These are phyloP conservation scores for Pyrochroa serraticornis DNA, from an alignment of 2,888 invertebrate genomes.

Conservation along the genomic window DNA sequence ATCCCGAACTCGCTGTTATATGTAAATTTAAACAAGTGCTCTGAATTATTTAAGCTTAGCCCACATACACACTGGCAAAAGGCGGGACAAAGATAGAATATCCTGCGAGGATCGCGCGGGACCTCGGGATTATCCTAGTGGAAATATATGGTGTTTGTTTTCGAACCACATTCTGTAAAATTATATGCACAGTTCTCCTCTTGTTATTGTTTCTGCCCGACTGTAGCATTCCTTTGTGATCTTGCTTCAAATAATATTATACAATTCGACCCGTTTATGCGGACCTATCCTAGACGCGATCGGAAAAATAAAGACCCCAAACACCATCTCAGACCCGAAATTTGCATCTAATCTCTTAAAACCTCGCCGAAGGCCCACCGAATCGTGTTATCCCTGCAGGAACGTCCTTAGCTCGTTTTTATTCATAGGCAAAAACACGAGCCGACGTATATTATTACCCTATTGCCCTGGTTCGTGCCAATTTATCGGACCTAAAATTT, in stretches of 20 bases:
- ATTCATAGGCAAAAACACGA: not conserved
- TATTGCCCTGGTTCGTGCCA: too few species aligned
- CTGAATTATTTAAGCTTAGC: conserved; percentile 53
- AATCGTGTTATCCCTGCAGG: not conserved
- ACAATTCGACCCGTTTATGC: not conserved
- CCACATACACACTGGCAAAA: conserved; percentile 41
- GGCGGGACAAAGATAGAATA: conserved; percentile 22
- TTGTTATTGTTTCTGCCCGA: conserved; percentile 29
- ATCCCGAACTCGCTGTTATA: conserved; percentile 46
- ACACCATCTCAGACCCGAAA: not conserved
- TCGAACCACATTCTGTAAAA: conserved; percentile 46
- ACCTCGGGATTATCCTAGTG: conserved; percentile 47
- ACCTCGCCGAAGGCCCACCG: not conserved
- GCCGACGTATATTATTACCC: not conserved
- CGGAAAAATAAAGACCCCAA: too few species aligned
- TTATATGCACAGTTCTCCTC: conserved; percentile 41
- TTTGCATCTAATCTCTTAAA: not conserved
- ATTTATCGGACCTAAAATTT: too few species aligned
- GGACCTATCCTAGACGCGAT: not conserved
- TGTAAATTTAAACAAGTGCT: conserved; percentile 51
- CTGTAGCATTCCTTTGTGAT: conserved; percentile 2
- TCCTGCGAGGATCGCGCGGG: conserved; percentile 32
- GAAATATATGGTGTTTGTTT: conserved; percentile 47
- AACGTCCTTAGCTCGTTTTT: too few species aligned
- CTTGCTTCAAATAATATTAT: not conserved